Evolutionary conservation across 2,113 vertebrate genomes (phyloP).

Genomic region (Anolis sagrei): DNA sequence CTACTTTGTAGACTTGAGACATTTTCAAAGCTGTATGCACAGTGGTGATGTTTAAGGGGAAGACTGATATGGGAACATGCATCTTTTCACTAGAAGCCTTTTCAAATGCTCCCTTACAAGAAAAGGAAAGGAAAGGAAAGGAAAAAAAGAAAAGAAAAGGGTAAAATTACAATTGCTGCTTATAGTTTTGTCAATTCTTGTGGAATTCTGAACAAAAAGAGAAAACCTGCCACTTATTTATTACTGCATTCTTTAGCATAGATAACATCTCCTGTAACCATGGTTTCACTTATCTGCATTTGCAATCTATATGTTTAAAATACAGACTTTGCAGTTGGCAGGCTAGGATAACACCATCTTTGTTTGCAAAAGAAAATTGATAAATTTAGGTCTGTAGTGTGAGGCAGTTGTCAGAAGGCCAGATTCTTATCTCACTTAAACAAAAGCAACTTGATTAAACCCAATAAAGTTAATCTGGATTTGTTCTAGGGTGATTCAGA

Average conservation of each 20-base stretch:
- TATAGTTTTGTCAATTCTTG: neutral
- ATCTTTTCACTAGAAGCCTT: neutral
- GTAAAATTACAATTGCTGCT: neutral
- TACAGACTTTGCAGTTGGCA: constrained; percentile 18
- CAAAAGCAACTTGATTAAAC: neutral
- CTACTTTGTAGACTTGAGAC: neutral
- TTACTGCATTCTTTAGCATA: neutral
- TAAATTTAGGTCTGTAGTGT: neutral
- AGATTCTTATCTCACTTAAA: neutral
- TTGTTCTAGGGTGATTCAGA: neutral
- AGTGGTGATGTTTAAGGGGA: neutral
- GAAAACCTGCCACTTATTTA: neutral
- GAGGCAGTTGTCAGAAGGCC: neutral
- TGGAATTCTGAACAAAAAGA: constrained; percentile 21
- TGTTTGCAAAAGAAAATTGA: neutral
- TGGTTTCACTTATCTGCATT: constrained; percentile 23
- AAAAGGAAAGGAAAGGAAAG: too few species aligned
- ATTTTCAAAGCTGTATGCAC: neutral
- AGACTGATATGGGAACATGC: neutral
- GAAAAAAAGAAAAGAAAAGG: neutral
- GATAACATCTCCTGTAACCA: constrained; percentile 33
- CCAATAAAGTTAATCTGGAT: neutral
- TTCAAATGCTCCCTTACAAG: neutral
- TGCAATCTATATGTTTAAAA: constrained; percentile 34
- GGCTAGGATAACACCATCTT: neutral